Evolutionary conservation across 1,140 invertebrate genomes (phyloP), one percentile per base, ranked within the genome.

Genomic region (Neodiprion pinetum): DNA sequence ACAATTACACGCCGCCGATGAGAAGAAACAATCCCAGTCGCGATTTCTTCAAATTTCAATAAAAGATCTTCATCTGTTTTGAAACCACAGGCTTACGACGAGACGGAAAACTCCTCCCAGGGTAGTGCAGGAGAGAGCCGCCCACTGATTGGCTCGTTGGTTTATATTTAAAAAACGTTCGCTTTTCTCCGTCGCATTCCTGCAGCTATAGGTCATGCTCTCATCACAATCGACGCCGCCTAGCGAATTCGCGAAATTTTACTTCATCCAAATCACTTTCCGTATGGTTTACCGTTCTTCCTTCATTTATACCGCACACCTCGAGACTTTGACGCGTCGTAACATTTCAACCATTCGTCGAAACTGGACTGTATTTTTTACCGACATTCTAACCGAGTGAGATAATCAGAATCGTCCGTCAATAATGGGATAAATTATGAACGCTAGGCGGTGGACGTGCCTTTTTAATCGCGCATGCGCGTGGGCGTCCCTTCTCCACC

Each of bases 71-170:
- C 53, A 61, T 61, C 53, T 17, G 11, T 61, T 61, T 61, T 61
- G 53, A 61, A 61, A 61, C 53, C 53, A 17, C n/a, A 12, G 53
- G 53, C 53, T 40, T 40, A 40, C 28, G 28, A 40, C 28, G 28
- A 40, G 28, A 17, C n/a, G 53, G 4, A 61, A 61, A 65, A 75
- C 78, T 77, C 74, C 80, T 78, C 76, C 75, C 77, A 78, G 83
- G 80, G 79, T 75, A 82, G 83, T 85, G 82, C 84, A 86, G 80
- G 79, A 78, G 81, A 76, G 82, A 86, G 86, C 86, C 85, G 84
- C 85, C 87, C 87, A 85, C 86, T 88, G 86, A 87, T 87, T 89
- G 85, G 85, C 86, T 88, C 87, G 85, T 88, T 89, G 87, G 86
- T 87, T 86, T 86, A 82, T 87, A 85, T 79, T 83, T 87, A 85